These are phyloP conservation scores for Enteromius unitaeniatus DNA, from an alignment of 2,797 vertebrate species.

Conservation along the genomic window DNA sequence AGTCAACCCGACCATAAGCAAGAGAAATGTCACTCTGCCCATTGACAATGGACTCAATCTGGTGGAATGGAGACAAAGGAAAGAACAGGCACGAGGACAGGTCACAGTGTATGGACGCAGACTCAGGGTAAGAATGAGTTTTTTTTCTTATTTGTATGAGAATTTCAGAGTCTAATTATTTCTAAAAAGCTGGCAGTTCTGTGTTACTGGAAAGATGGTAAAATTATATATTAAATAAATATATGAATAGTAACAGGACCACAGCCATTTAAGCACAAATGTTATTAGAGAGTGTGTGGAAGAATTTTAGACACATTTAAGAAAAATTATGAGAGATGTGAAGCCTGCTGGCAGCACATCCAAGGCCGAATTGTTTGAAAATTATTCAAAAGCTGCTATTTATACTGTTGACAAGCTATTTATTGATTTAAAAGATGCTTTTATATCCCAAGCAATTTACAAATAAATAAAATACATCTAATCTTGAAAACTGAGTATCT, in stretches of 20 bases:
- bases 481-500: background rate
- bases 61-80: conserved; percentile 97
- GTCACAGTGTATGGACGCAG: conserved; percentile 96
- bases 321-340: background rate
- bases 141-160: background rate
- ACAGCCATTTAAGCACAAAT: background rate
- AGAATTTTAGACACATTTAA: background rate
- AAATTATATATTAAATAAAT: background rate
- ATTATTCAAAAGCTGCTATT: background rate
- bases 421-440: background rate
- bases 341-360: background rate
- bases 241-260: background rate
- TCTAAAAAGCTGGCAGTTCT: background rate
- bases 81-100: conserved; percentile 94
- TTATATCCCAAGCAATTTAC: no score
- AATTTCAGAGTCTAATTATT: background rate
- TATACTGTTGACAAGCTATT: background rate
- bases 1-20: conserved; percentile 95
- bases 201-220: background rate
- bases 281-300: background rate
- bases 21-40: conserved; percentile 94
- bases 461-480: background rate
- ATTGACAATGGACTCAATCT: conserved; percentile 97
- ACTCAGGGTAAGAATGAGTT: conserved; percentile 84
- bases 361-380: background rate